Evolutionary conservation across 2,797 vertebrate genomes (phyloP).

Genomic region (Tokudaia muenninki): DNA sequence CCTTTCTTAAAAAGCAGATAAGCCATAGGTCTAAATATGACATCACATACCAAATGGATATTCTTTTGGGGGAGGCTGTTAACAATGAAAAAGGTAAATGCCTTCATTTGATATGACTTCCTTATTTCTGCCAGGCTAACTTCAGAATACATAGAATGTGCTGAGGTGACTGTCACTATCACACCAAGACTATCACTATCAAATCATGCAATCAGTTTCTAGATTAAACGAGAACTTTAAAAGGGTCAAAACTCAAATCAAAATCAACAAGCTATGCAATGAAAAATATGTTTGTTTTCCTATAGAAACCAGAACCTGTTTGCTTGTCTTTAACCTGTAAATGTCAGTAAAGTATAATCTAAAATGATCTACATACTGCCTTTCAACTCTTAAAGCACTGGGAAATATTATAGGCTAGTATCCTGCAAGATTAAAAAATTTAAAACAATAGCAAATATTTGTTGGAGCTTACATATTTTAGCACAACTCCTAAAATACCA

Average conservation of each 20-base stretch:
- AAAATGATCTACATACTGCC: constrained; percentile 59
- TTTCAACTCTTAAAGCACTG: constrained; percentile 13
- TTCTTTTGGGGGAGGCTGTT: background rate
- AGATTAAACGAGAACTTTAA: constrained; percentile 36
- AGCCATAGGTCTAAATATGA: constrained; percentile 37
- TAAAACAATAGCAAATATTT: constrained; percentile 59
- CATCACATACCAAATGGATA: background rate
- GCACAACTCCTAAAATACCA: constrained; percentile 45
- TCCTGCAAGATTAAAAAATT: constrained; percentile 45
- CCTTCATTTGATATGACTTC: constrained; percentile 17
- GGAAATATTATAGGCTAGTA: constrained; percentile 22
- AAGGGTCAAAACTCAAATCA: background rate
- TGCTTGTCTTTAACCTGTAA: constrained; percentile 39
- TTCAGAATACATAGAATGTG: constrained; percentile 53
- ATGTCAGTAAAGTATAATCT: constrained; percentile 61
- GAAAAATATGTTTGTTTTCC: constrained; percentile 59
- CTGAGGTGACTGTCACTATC: background rate
- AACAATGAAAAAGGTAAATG: constrained; percentile 36
- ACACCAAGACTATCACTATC: background rate
- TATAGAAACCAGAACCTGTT: constrained; percentile 5
- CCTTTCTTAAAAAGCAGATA: background rate
- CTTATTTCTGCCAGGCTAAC: constrained; percentile 41
- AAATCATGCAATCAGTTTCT: constrained; percentile 49
- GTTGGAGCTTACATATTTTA: constrained; percentile 57
- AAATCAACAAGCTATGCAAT: constrained; percentile 25